phyloP scores from a whole-genome alignment of 2,888 invertebrate genomes.

The Dromius quadrimaculatus region DNA sequence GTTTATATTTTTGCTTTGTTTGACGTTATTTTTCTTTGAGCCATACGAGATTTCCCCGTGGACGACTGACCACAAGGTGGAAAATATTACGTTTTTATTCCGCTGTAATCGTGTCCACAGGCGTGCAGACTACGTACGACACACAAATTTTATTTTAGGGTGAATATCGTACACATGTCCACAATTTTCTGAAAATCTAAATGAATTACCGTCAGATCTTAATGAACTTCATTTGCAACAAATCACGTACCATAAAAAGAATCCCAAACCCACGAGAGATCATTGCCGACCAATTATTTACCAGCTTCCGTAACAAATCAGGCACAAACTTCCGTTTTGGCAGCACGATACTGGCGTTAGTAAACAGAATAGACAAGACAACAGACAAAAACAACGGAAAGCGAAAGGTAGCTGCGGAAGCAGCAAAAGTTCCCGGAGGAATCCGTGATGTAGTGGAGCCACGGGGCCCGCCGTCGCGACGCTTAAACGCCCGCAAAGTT shows the following conservation, averaged over 20 bases:
- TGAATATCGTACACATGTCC: too few species aligned
- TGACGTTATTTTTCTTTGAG: slow-evolving; percentile 60
- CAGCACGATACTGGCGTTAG: neutral
- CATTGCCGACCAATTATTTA: slow-evolving; percentile 15
- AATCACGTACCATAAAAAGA: too few species aligned
- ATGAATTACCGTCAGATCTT: too few species aligned
- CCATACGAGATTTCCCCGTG: slow-evolving; percentile 60
- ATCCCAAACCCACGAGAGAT: slow-evolving; percentile 3
- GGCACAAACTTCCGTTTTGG: slow-evolving; percentile 27
- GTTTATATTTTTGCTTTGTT: slow-evolving; percentile 56
- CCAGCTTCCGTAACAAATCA: slow-evolving; percentile 25
- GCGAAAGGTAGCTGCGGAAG: slow-evolving; percentile 1
- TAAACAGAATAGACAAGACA: slow-evolving; percentile 6
- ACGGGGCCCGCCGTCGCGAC: slow-evolving; percentile 58
- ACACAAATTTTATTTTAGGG: too few species aligned
- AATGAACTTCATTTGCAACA: too few species aligned
- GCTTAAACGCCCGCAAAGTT: slow-evolving; percentile 47
- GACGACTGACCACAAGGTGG: slow-evolving; percentile 59
- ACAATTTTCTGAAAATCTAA: too few species aligned
- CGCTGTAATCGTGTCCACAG: slow-evolving; percentile 42
- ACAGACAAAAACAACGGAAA: slow-evolving; percentile 23
- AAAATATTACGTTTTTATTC: slow-evolving; percentile 58
- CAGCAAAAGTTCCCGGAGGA: slow-evolving; percentile 57
- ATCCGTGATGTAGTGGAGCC: slow-evolving; percentile 62
- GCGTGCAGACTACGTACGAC: slow-evolving; percentile 1